Base-by-base conservation (phyloP, 2,113 vertebrate genomes). In the Lophochroa leadbeateri region DNA sequence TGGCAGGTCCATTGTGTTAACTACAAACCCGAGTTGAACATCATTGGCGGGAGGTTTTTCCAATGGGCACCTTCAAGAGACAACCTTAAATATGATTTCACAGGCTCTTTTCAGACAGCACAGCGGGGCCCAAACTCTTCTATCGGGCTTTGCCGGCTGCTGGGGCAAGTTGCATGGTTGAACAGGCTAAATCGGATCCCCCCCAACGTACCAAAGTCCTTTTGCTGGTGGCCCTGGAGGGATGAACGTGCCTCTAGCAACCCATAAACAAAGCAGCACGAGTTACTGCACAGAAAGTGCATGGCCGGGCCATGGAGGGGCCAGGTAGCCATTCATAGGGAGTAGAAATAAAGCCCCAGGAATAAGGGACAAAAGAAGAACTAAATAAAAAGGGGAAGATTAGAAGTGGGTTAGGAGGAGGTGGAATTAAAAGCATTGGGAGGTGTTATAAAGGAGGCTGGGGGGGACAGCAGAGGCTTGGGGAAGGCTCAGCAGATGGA, bases 51-150 rank as follows among this genome's bases (percentile, higher is more conserved):
- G 88, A 89, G 95, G 27, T 50, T 84, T 65, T 57, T 47, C 88
- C 82, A 80, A 74, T 39, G 84, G 93, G 87, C 79, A 90, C 90
- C 93, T 92, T 75, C 7, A 47, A 90, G 86, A 75, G 33, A 63
- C 88, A 55, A 91, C 88, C 50, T 77, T 58, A 83, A 94, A 31
- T 68, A 70, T 75, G 93, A 93, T 93, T 96, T 96, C 92, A 90
- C 86, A 64, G 71, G 74, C 61, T 57, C 92, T 37, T 79, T 76
- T 92, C 88, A 72, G 9, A 17, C 25, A 9, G 44, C 70, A 60
- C 49, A 61, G 87, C 46, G 0, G 53, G 94, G 84, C 82, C 90
- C 27, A 15, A 27, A 14, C 68, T 17, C 88, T 70, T 76, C 90
- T 33, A 8, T 11, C 3, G 24, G 82, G 67, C 17, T 6, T 82